Evolutionary conservation across 2,113 vertebrate genomes (phyloP).

Genomic region (Bubo scandiacus): DNA sequence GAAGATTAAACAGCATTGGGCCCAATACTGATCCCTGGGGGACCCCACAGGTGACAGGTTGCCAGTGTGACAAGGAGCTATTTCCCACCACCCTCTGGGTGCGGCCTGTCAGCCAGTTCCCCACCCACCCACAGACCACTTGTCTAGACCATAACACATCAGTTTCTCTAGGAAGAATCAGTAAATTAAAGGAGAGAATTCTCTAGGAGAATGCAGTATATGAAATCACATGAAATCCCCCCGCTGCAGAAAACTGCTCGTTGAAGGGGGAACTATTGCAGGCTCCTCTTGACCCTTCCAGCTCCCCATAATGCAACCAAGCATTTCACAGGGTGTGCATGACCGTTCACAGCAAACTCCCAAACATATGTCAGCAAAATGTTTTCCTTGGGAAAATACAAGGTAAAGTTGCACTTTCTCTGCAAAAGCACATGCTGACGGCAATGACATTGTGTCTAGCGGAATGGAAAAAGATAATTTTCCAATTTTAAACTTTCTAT

Average conservation of each 20-base stretch:
- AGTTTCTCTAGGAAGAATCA: not conserved
- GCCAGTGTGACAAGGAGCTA: not conserved
- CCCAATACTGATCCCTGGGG: not conserved
- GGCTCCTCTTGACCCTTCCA: not conserved
- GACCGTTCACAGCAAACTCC: not conserved
- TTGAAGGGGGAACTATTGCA: not conserved
- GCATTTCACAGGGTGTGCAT: not conserved
- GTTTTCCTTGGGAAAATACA: not conserved
- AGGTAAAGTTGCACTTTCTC: not conserved
- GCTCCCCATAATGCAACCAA: not conserved
- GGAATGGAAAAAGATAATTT: not conserved
- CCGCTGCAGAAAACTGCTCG: not conserved
- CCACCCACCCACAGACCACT: not conserved
- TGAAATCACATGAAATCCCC: not conserved
- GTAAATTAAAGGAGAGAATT: not conserved
- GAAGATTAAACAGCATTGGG: not conserved
- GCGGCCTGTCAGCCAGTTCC: not conserved
- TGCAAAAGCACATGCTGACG: accelerated
- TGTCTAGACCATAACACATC: not conserved
- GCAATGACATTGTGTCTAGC: not conserved
- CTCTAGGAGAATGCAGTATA: not conserved
- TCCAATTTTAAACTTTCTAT: not conserved
- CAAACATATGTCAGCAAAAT: not conserved
- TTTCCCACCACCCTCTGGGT: not conserved
- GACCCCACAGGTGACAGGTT: not conserved